Conservation (phyloP, 1,140 invertebrate species). For the Leptinotarsa undecemlineata region DNA sequence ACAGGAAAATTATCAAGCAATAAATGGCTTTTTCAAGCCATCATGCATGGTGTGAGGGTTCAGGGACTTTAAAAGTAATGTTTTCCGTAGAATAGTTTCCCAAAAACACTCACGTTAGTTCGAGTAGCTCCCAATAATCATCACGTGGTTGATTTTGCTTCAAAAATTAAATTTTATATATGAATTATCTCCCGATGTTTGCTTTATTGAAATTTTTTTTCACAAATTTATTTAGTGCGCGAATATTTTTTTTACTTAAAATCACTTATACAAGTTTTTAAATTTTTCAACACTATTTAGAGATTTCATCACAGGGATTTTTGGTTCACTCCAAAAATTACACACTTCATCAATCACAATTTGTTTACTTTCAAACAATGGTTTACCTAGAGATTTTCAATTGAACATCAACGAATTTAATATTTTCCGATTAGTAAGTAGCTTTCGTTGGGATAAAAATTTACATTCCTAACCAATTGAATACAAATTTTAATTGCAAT, state of each 20-base stretch:
- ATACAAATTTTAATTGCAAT: background rate
- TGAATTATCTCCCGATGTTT: background rate
- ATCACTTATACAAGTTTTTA: background rate
- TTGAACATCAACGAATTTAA: slow-evolving; percentile 9
- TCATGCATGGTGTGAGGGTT: background rate
- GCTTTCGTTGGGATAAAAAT: slow-evolving; percentile 5
- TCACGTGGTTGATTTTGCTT: slow-evolving; percentile 11
- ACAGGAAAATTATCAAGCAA: too few species aligned
- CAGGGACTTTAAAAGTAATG: slow-evolving; percentile 8
- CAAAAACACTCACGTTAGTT: slow-evolving; percentile 13
- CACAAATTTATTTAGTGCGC: slow-evolving; percentile 1
- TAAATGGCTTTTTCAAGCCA: background rate
- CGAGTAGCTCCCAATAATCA: slow-evolving; percentile 1
- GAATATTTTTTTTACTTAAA: background rate
- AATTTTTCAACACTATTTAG: background rate
- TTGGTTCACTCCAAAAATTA: slow-evolving; percentile 4
- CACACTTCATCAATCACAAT: slow-evolving; percentile 10
- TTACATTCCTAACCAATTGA: background rate
- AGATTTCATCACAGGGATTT: slow-evolving; percentile 6
- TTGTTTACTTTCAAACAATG: slow-evolving; percentile 7
- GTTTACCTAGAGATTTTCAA: background rate
- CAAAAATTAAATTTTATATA: background rate
- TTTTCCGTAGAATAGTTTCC: background rate
- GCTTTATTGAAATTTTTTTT: slow-evolving; percentile 1
- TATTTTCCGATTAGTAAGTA: slow-evolving; percentile 13